Conservation (phyloP, 1,140 invertebrate species). For the Batillaria attramentaria region DNA sequence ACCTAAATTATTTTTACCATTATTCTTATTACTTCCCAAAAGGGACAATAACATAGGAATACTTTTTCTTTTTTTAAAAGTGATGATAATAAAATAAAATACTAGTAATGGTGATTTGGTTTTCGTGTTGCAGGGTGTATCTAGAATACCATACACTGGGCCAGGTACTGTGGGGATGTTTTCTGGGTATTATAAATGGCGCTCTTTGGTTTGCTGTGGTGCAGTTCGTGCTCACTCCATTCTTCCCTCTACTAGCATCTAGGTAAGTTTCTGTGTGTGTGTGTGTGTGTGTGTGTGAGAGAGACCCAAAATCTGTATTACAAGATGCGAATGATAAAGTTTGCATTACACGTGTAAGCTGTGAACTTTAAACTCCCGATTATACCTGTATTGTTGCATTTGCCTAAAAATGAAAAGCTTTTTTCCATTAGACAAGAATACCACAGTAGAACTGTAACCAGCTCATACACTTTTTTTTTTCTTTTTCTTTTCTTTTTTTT, state of each 20-base stretch:
- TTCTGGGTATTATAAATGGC: conserved; percentile 81
- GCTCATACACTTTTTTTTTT: background rate
- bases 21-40: too few relatives aligned
- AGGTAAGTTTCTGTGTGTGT: conserved; percentile 78
- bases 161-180: conserved; percentile 86
- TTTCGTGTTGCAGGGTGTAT: conserved; percentile 80
- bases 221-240: conserved; percentile 85
- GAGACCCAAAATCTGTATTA: too few relatives aligned
- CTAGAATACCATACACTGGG: conserved; percentile 88
- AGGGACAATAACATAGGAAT: conserved; percentile 3
- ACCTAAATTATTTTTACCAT: too few relatives aligned
- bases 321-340: too few relatives aligned
- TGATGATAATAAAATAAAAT: too few relatives aligned
- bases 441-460: background rate
- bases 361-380: too few relatives aligned
- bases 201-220: conserved; percentile 85
- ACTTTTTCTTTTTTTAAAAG: conserved; percentile 26
- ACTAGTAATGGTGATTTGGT: too few relatives aligned
- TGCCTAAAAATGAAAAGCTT: background rate
- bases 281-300: too few relatives aligned
- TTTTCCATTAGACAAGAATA: background rate
- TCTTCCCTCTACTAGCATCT: conserved; percentile 88
- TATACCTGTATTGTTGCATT: background rate
- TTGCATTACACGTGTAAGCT: background rate
- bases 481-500: too few relatives aligned